Percentiles rank a stretch among this genome's conserved stretches.
Evolutionary conservation across 2,888 invertebrate genomes (phyloP).

Genomic region (Torymus aiolomorphi): DNA sequence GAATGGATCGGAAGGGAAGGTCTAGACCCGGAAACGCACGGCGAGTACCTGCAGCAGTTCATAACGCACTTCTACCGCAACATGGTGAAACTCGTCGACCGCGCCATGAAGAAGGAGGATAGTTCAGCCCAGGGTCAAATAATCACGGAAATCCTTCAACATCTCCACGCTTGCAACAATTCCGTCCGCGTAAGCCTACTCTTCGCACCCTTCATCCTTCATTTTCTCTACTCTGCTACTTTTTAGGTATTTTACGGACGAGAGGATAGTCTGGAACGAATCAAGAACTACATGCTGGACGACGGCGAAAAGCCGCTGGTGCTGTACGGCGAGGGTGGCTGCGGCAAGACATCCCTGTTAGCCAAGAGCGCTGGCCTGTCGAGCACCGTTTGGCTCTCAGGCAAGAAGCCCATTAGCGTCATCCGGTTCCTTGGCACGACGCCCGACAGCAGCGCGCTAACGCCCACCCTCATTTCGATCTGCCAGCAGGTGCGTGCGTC

Average conservation of each 20-base stretch:
- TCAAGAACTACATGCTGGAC: conserved; percentile 89
- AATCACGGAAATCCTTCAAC: conserved; percentile 94
- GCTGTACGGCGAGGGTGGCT: conserved; percentile 96
- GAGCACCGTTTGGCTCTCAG: conserved; percentile 83
- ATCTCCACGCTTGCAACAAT: conserved; percentile 96
- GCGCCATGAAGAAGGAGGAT: conserved; percentile 97
- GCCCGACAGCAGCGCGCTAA: conserved; percentile 95
- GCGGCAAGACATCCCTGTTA: conserved; percentile 96
- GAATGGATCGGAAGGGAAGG: conserved; percentile 99
- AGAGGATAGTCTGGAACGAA: conserved; percentile 88
- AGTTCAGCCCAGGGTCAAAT: conserved; percentile 95
- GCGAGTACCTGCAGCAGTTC: conserved; percentile 95
- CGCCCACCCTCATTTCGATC: conserved; percentile 95
- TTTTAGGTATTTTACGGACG: conserved; percentile 91
- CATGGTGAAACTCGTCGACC: conserved; percentile 92
- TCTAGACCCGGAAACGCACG: conserved; percentile 92
- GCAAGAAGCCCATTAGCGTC: conserved; percentile 88
- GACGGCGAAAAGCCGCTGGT: conserved; percentile 92
- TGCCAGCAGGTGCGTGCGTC: conserved; percentile 87
- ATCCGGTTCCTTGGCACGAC: conserved; percentile 97
- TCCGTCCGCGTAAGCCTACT: conserved; percentile 83
- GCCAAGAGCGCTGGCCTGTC: conserved; percentile 93
- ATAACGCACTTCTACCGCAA: conserved; percentile 96
- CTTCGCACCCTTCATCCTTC: not conserved
- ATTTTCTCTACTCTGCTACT: too few species aligned